phyloP scores from a whole-genome alignment of 2,888 invertebrate genomes.

The Spatulosminthurus flaviceps region DNA sequence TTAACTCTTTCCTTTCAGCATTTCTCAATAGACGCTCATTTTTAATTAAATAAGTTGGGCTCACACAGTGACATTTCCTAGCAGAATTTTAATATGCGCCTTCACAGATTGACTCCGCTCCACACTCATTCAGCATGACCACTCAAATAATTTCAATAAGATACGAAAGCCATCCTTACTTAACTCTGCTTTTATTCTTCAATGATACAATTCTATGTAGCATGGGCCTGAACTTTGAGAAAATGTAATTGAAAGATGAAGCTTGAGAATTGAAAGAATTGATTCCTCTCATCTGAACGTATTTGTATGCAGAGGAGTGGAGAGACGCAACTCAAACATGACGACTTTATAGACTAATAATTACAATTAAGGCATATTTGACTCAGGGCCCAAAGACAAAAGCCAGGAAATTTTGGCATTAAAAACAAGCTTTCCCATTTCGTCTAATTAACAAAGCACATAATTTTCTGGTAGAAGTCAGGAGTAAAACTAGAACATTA shows the following conservation, averaged over 20 bases:
- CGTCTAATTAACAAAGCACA: constrained; percentile 4
- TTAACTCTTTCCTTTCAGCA: background rate
- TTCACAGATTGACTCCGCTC: background rate
- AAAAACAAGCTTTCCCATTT: background rate
- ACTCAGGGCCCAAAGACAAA: background rate
- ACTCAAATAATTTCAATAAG: background rate
- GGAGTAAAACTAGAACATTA: constrained; percentile 24
- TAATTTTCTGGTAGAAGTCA: constrained; percentile 15
- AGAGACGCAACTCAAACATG: background rate
- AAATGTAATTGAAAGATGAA: too few relatives aligned
- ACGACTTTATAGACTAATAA: background rate
- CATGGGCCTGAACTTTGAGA: too few relatives aligned
- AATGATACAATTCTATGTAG: too few relatives aligned
- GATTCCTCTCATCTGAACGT: background rate
- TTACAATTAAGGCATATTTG: background rate
- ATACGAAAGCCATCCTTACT: too few relatives aligned
- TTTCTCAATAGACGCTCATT: background rate
- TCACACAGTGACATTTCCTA: background rate
- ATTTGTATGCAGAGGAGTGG: background rate
- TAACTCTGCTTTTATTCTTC: too few relatives aligned
- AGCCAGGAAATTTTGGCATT: background rate
- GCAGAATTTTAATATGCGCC: constrained; percentile 5
- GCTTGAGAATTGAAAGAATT: too few relatives aligned
- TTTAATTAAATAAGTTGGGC: background rate
- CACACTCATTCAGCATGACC: background rate